Conservation (phyloP, 30 jellyfish, hydroid and myxozoan species). For the Aurelia coerulea region DNA sequence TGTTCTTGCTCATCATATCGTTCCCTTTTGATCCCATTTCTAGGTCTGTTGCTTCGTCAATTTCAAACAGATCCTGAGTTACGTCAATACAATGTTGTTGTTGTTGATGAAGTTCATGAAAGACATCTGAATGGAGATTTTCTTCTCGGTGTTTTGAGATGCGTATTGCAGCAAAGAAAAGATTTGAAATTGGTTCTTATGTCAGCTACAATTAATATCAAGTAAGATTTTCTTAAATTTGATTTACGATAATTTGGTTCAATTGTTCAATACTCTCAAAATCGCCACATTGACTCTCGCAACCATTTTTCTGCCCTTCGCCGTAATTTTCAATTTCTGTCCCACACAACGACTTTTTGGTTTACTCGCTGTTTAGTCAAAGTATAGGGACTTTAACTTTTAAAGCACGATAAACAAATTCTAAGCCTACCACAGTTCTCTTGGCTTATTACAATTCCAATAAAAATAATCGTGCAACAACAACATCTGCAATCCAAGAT, state of each 20-base stretch:
- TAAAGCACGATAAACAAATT: no score
- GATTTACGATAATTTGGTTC: background rate
- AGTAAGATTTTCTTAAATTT: constrained; percentile 22
- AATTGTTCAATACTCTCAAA: no score
- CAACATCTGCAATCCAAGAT: no score
- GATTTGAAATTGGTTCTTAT: constrained; percentile 93
- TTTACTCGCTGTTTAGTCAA: no score
- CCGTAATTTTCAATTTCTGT: no score
- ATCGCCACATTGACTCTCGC: no score
- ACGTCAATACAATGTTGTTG: constrained; percentile 85
- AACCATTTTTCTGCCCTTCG: no score
- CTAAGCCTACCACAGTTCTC: no score
- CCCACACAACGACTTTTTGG: no score
- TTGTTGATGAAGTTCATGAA: constrained; percentile 99
- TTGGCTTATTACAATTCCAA: no score
- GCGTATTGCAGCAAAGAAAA: constrained; percentile 82
- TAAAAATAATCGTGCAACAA: no score
- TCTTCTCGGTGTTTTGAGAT: constrained; percentile 92
- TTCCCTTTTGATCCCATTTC: background rate
- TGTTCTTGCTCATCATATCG: background rate
- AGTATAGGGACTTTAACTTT: no score
- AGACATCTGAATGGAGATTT: constrained; percentile 98
- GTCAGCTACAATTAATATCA: constrained; percentile 99
- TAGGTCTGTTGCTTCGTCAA: constrained; percentile 95
- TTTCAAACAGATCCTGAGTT: constrained; percentile 94